A percentile compares a stretch with the other conserved stretches of the same genome.
Conservation (phyloP, 2,888 invertebrate genomes). For the Apamea epomidion region DNA sequence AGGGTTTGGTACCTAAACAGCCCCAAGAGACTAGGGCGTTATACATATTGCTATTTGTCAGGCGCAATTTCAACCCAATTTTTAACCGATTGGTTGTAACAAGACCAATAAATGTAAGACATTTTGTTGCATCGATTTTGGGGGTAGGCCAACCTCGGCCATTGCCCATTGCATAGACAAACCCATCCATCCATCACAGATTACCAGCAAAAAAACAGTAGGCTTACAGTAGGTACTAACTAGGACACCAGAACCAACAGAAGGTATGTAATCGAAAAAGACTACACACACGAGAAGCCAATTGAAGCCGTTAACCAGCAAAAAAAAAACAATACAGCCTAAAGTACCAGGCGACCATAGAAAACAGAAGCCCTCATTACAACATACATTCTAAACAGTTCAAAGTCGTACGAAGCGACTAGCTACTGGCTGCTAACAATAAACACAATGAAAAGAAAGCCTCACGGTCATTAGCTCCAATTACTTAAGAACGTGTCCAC, state of each 20-base stretch:
- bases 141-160: neutral
- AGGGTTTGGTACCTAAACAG: constrained; percentile 22
- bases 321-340: constrained; percentile 15
- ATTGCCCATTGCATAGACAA: constrained; percentile 5
- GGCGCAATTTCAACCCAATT: constrained; percentile 19
- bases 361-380: constrained; percentile 31
- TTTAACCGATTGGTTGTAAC: neutral
- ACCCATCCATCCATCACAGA: neutral
- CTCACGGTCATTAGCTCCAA: constrained; percentile 62
- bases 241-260: constrained; percentile 6
- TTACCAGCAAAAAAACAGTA: neutral
- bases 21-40: constrained; percentile 23
- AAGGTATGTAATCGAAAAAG: neutral
- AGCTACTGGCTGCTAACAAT: constrained; percentile 37
- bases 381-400: constrained; percentile 28
- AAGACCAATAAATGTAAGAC: neutral
- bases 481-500: constrained; percentile 57
- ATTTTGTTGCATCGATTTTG: neutral
- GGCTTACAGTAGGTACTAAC: constrained; percentile 17
- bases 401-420: constrained; percentile 17
- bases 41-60: neutral
- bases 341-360: constrained; percentile 46
- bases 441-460: constrained; percentile 64
- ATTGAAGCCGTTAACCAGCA: neutral
- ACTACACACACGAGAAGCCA: neutral